Evolutionary conservation across 2,797 vertebrate genomes (phyloP).

Genomic region (Antrozous pallidus): DNA sequence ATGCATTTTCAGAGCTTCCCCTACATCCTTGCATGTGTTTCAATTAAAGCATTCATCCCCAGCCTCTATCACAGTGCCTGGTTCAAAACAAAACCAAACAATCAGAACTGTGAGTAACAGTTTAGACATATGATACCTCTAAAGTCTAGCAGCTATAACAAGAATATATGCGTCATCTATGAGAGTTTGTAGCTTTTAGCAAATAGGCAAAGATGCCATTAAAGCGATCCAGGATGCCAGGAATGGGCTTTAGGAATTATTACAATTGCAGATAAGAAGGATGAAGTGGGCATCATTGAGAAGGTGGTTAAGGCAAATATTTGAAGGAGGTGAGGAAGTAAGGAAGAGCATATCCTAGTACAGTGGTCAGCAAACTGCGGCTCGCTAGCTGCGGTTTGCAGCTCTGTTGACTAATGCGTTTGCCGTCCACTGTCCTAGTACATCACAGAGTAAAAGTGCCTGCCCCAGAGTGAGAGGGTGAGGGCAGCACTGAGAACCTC

Average conservation of each 20-base stretch:
- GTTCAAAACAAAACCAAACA: not conserved
- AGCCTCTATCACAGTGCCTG: not conserved
- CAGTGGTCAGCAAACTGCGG: too few relatives aligned
- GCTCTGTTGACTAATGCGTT: too few relatives aligned
- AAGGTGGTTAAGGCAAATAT: not conserved
- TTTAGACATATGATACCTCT: not conserved
- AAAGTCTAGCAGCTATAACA: not conserved
- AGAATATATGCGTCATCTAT: not conserved
- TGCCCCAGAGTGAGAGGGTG: too few relatives aligned
- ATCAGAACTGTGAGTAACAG: not conserved
- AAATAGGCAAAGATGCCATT: not conserved
- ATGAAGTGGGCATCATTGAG: not conserved
- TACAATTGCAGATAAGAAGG: not conserved
- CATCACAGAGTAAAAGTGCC: rapidly evolving
- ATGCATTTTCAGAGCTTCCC: not conserved
- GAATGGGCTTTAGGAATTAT: not conserved
- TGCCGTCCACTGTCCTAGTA: too few relatives aligned
- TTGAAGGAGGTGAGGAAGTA: not conserved
- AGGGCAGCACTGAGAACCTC: not conserved
- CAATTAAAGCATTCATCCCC: not conserved
- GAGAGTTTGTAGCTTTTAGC: not conserved
- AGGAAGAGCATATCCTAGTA: not conserved
- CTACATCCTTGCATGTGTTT: not conserved
- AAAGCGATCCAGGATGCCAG: not conserved
- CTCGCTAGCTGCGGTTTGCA: too few relatives aligned